phyloP scores from a whole-genome alignment of 2,888 invertebrate species.

The Idaea aversata region DNA sequence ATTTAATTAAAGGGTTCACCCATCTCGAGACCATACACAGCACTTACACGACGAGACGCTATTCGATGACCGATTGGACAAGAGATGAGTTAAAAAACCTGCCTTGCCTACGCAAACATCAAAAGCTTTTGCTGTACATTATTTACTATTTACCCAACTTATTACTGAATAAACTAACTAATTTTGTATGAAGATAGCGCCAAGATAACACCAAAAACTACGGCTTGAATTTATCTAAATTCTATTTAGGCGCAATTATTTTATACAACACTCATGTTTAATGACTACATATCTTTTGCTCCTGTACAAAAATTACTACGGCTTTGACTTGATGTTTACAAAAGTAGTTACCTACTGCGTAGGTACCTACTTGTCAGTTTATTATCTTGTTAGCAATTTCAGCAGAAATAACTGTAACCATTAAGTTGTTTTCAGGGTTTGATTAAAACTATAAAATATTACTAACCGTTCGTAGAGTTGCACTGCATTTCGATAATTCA shows the following conservation, averaged over 20 bases:
- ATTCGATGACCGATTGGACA: constrained; percentile 33
- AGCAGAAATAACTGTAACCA: too few species aligned
- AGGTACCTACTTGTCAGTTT: not conserved
- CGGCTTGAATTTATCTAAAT: not conserved
- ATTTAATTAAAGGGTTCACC: constrained; percentile 51
- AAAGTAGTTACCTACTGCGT: not conserved
- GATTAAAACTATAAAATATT: too few species aligned
- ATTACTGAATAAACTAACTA: not conserved
- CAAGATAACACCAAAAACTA: not conserved
- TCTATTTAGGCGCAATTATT: not conserved
- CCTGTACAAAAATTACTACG: not conserved
- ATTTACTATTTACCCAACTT: not conserved
- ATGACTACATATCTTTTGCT: not conserved
- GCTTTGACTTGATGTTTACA: not conserved
- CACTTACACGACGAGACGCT: constrained; percentile 60
- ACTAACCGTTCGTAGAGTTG: too few species aligned
- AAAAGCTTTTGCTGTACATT: constrained; percentile 13
- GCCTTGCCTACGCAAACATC: constrained; percentile 8
- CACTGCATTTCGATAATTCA: too few species aligned
- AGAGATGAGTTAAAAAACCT: constrained; percentile 19
- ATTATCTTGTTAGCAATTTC: too few species aligned
- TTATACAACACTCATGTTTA: not conserved
- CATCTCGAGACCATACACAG: constrained; percentile 66
- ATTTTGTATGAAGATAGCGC: not conserved
- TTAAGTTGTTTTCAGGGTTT: too few species aligned